Evolutionary conservation across 2,888 invertebrate species (phyloP).

Genomic region (Synanthedon myopaeformis): DNA sequence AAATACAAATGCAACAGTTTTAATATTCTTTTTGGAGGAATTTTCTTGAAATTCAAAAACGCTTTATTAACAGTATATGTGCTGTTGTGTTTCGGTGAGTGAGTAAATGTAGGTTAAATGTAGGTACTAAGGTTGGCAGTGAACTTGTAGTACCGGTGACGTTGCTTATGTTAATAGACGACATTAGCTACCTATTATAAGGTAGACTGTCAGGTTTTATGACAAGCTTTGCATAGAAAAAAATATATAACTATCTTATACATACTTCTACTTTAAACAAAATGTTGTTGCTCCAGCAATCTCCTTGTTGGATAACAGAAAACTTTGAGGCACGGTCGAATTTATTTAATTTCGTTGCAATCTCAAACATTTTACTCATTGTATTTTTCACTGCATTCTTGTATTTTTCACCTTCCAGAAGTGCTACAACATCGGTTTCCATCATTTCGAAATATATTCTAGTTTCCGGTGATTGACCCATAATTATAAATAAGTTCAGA

Average conservation of each 20-base stretch:
- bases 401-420: slow-evolving; percentile 19
- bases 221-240: too few relatives aligned
- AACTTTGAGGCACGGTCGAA: slow-evolving; percentile 14
- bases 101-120: too few relatives aligned
- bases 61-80: too few relatives aligned
- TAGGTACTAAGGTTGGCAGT: too few relatives aligned
- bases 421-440: slow-evolving; percentile 8
- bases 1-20: slow-evolving; percentile 6
- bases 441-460: slow-evolving; percentile 4
- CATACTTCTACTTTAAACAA: slow-evolving; percentile 5
- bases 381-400: slow-evolving; percentile 14
- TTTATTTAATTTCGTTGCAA: slow-evolving; percentile 8
- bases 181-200: too few relatives aligned
- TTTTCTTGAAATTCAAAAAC: too few relatives aligned
- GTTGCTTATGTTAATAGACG: too few relatives aligned
- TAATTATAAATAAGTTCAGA: slow-evolving; percentile 10
- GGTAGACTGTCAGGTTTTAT: too few relatives aligned
- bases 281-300: slow-evolving; percentile 7
- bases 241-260: not conserved
- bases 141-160: too few relatives aligned
- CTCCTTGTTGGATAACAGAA: slow-evolving; percentile 4
- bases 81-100: too few relatives aligned
- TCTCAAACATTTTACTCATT: slow-evolving; percentile 3
- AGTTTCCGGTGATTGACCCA: not conserved
- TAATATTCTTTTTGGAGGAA: too few relatives aligned